phyloP scores from a whole-genome alignment of 2,888 invertebrate species.

The Tiliacea citrago region DNA sequence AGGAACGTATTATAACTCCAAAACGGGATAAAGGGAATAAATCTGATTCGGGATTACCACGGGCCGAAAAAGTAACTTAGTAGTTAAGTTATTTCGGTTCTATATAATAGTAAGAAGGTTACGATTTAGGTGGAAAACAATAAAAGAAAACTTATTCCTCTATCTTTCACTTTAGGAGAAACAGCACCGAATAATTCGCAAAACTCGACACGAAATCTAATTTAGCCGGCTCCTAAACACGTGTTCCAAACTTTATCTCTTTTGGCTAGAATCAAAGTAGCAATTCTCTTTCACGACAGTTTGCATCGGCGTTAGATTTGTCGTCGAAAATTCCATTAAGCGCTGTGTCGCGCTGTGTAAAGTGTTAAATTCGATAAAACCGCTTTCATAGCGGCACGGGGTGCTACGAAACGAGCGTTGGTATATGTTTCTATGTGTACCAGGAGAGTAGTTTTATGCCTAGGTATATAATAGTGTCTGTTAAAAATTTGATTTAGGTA shows the following conservation, averaged over 20 bases:
- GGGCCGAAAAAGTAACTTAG: constrained; percentile 1
- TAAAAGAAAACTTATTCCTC: constrained; percentile 34
- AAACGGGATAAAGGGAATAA: background rate
- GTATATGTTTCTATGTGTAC: constrained; percentile 18
- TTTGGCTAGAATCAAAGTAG: constrained; percentile 62
- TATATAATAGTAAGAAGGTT: constrained; percentile 16
- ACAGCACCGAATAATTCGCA: constrained; percentile 31
- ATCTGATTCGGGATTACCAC: background rate
- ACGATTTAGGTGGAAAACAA: constrained; percentile 26
- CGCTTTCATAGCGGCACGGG: constrained; percentile 57
- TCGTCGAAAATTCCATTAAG: constrained; percentile 63
- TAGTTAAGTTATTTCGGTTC: background rate
- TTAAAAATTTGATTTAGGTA: background rate
- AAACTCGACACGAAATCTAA: constrained; percentile 47
- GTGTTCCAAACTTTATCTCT: constrained; percentile 59
- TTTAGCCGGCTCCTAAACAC: constrained; percentile 55
- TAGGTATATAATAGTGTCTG: background rate
- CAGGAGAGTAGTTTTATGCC: constrained; percentile 29
- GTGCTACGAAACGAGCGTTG: constrained; percentile 16
- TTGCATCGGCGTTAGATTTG: constrained; percentile 65
- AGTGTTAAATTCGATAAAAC: constrained; percentile 67
- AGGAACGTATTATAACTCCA: background rate
- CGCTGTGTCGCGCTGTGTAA: constrained; percentile 60
- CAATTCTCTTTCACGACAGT: constrained; percentile 62
- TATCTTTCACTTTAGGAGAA: constrained; percentile 33